Percentiles rank a stretch among this genome's conserved stretches.
Evolutionary conservation across 2,888 invertebrate species (phyloP).

Genomic region (Altica lythri): DNA sequence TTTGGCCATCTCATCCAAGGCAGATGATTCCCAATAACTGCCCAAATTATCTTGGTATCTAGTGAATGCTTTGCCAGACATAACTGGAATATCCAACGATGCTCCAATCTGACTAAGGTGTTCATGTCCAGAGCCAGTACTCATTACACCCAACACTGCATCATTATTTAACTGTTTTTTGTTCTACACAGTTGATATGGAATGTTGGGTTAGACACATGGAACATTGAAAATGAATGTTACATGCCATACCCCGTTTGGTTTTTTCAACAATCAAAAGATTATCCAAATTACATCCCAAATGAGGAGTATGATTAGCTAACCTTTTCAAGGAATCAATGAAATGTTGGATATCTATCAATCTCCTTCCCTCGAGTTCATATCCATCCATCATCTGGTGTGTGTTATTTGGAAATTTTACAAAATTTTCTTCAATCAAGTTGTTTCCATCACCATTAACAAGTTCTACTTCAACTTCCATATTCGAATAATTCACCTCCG

Average conservation of each 20-base stretch:
- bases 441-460: too few relatives aligned
- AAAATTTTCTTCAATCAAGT: slow-evolving; percentile 1
- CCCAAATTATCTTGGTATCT: slow-evolving; percentile 2
- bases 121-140: background rate
- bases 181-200: slow-evolving; percentile 6
- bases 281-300: slow-evolving; percentile 9
- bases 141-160: background rate
- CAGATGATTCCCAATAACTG: slow-evolving; percentile 9
- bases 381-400: slow-evolving; percentile 6
- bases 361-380: slow-evolving; percentile 8
- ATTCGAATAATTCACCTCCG: too few relatives aligned
- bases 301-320: slow-evolving; percentile 2
- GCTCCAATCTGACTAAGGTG: background rate
- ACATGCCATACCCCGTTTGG: slow-evolving; percentile 7
- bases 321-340: background rate
- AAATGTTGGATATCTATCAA: background rate
- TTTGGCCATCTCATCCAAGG: slow-evolving; percentile 7
- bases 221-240: slow-evolving; percentile 7
- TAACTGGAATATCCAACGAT: background rate
- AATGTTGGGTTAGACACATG: slow-evolving; percentile 10
- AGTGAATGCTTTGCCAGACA: slow-evolving; percentile 1
- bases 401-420: slow-evolving; percentile 7
- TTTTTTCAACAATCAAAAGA: slow-evolving; percentile 7
- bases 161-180: background rate
- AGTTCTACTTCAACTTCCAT: too few relatives aligned